These are phyloP conservation scores for Tetramorium parvispinum DNA, from an alignment of 1,140 invertebrate genomes.

Conservation along the genomic window DNA sequence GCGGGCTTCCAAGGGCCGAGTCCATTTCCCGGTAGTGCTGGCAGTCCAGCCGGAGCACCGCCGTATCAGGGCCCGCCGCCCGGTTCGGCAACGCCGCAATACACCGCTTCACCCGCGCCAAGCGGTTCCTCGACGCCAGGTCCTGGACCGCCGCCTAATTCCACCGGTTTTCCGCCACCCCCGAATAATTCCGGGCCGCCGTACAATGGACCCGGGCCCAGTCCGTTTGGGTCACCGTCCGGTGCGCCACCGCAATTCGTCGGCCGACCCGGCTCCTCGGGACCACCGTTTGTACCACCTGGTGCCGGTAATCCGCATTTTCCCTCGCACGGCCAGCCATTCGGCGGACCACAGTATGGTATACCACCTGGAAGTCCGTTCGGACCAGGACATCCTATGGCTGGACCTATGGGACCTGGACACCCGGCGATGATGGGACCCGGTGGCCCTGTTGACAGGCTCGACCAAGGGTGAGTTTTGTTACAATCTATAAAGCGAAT, in stretches of 20 bases:
- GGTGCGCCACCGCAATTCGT: conserved; percentile 88
- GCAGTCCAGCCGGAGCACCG: conserved; percentile 88
- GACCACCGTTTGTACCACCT: conserved; percentile 89
- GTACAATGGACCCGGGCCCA: conserved; percentile 88
- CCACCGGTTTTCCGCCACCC: conserved; percentile 88
- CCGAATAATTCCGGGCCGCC: conserved; percentile 88
- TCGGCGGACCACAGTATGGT: conserved; percentile 88
- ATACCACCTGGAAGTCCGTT: conserved; percentile 90
- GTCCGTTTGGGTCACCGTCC: conserved; percentile 89
- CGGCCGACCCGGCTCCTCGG: conserved; percentile 89
- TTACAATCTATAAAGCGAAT: background rate
- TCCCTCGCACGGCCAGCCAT: conserved; percentile 88
- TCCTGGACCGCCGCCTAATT: conserved; percentile 87
- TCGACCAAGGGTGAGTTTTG: conserved; percentile 90
- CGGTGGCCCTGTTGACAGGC: conserved; percentile 89
- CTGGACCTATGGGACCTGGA: conserved; percentile 87
- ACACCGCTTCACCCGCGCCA: conserved; percentile 91
- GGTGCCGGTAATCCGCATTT: conserved; percentile 89
- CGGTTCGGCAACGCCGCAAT: conserved; percentile 90
- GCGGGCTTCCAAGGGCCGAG: conserved; percentile 87
- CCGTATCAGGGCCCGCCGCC: conserved; percentile 89
- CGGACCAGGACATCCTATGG: conserved; percentile 88
- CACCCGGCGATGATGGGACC: conserved; percentile 89
- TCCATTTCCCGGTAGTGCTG: conserved; percentile 88
- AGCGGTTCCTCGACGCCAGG: conserved; percentile 91